Percentiles rank a stretch among this genome's conserved stretches.
phyloP scores from a whole-genome alignment of 2,888 invertebrate species.

The Hetaerina titia region DNA sequence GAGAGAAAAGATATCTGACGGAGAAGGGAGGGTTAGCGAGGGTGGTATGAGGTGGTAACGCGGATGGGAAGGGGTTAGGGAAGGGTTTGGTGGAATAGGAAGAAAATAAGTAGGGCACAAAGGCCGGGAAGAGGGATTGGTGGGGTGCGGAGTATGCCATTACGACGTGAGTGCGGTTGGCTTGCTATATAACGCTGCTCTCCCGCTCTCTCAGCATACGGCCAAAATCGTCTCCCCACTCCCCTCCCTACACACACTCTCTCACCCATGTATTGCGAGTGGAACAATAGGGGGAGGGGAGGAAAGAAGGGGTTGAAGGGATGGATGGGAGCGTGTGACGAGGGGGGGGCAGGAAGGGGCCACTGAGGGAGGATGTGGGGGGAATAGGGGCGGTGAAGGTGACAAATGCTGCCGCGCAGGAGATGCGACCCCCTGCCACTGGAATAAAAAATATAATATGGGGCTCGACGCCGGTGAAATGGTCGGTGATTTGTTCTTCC shows the following conservation, averaged over 20 bases:
- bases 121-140: background rate
- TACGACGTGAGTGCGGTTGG: conserved; percentile 6
- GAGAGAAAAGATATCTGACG: background rate
- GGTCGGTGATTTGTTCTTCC: conserved; percentile 61
- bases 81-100: background rate
- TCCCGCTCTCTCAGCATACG: background rate
- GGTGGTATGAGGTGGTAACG: background rate
- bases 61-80: background rate
- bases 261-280: background rate
- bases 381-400: background rate
- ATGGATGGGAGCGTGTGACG: background rate
- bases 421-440: conserved; percentile 23
- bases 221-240: background rate
- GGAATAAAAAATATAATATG: conserved; percentile 34
- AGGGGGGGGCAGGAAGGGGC: background rate
- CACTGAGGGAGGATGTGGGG: background rate
- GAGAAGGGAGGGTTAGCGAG: background rate
- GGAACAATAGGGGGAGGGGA: conserved; percentile 15
- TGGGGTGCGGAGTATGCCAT: background rate
- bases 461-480: background rate
- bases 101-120: conserved; percentile 13
- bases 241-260: background rate
- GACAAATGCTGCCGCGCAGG: conserved; percentile 46
- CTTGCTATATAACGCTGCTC: background rate
- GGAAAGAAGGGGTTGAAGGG: background rate